Evolutionary conservation across 2,797 vertebrate genomes (phyloP).

Genomic region (Sebastes baramenuke): DNA sequence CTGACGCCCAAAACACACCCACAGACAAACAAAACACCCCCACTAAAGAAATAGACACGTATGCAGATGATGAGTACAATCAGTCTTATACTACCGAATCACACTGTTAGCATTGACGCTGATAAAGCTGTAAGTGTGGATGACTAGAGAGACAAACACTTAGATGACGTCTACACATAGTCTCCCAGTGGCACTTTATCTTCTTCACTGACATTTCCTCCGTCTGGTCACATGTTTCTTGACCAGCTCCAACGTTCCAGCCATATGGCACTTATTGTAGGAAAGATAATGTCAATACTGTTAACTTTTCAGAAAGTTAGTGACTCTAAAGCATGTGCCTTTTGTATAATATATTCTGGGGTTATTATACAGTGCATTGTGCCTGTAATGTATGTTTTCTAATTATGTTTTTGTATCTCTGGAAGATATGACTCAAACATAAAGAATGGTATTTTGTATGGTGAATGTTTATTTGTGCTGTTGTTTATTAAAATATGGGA

Average conservation of each 20-base stretch:
- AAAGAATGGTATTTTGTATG: slow-evolving; percentile 45
- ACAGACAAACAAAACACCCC: slow-evolving; percentile 23
- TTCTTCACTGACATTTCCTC: slow-evolving; percentile 42
- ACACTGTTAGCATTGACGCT: not conserved
- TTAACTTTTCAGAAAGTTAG: slow-evolving; percentile 19
- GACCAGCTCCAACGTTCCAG: slow-evolving; percentile 51
- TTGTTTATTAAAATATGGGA: not conserved
- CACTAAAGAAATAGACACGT: not conserved
- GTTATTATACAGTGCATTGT: slow-evolving; percentile 3
- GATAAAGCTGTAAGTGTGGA: slow-evolving; percentile 1
- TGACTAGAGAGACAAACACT: not conserved
- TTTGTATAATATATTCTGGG: slow-evolving; percentile 33
- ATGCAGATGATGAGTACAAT: not conserved
- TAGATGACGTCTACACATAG: slow-evolving; percentile 14
- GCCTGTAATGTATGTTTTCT: slow-evolving; percentile 56
- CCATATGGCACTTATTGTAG: slow-evolving; percentile 41
- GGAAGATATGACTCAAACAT: slow-evolving; percentile 53
- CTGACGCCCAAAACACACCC: not conserved
- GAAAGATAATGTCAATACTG: slow-evolving; percentile 34
- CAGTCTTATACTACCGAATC: not conserved
- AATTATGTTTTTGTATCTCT: slow-evolving; percentile 56
- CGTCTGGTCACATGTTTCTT: slow-evolving; percentile 6
- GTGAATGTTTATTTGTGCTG: slow-evolving; percentile 9
- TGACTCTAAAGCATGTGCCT: slow-evolving; percentile 47
- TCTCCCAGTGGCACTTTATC: slow-evolving; percentile 13